Conservation (phyloP, 2,797 vertebrate species). For the Ceryle rudis region DNA sequence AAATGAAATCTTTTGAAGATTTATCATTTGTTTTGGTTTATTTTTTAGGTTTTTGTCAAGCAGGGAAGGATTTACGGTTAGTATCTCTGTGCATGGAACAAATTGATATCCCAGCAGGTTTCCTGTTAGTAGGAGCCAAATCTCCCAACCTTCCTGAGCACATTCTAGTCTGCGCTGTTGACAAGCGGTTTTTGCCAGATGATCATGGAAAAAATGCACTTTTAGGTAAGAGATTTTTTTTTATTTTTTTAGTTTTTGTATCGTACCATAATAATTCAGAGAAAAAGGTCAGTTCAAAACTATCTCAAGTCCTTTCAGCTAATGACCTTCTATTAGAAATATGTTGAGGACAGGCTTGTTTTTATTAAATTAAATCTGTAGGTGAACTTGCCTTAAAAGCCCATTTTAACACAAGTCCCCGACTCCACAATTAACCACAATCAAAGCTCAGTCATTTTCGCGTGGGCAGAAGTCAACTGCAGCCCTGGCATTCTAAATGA, state of each 20-base stretch:
- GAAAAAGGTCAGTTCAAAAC: constrained; percentile 20
- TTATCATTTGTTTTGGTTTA: constrained; percentile 11
- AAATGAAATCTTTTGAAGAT: neutral
- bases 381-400: neutral
- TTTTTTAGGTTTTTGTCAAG: constrained; percentile 94
- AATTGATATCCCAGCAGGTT: constrained; percentile 92
- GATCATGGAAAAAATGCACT: constrained; percentile 99
- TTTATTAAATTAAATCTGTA: neutral
- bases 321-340: neutral
- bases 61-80: constrained; percentile 96
- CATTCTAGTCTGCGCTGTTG: constrained; percentile 95
- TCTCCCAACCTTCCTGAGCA: constrained; percentile 94
- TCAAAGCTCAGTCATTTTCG: neutral
- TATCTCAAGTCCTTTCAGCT: neutral
- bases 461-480: neutral
- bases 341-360: neutral
- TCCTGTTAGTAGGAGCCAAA: constrained; percentile 95
- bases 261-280: neutral
- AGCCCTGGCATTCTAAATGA: neutral
- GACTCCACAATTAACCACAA: neutral
- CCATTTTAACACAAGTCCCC: constrained; percentile 8
- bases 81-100: constrained; percentile 92
- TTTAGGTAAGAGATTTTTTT: constrained; percentile 89
- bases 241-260: neutral
- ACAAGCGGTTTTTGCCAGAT: constrained; percentile 96